Percentiles rank a stretch among this genome's conserved stretches.
Conservation (phyloP, 2,113 vertebrate genomes). For the Acrocephalus kingi region DNA sequence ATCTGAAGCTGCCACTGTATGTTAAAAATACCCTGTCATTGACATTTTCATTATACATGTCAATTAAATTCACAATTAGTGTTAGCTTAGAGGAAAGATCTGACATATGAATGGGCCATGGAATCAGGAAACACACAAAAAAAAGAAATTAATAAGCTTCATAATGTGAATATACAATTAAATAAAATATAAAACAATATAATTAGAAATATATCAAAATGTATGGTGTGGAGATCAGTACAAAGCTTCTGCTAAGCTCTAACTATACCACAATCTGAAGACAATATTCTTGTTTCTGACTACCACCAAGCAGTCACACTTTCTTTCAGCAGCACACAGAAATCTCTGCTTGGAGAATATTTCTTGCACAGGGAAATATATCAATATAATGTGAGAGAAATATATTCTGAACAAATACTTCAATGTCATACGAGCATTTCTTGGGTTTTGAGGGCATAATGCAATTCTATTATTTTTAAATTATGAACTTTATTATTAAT, state of each 20-base stretch:
- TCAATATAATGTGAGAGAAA: not conserved
- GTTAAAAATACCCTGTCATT: conserved; percentile 18
- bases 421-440: not conserved
- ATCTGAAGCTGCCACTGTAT: not conserved
- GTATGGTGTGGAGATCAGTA: not conserved
- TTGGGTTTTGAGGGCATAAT: not conserved
- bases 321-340: not conserved
- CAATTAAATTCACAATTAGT: not conserved
- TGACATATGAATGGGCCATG: not conserved
- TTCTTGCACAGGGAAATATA: not conserved
- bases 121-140: not conserved
- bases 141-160: not conserved
- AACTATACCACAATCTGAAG: not conserved
- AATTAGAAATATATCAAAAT: not conserved
- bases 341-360: not conserved
- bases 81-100: not conserved
- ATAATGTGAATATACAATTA: not conserved
- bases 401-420: not conserved
- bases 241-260: not conserved
- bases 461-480: not conserved
- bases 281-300: not conserved
- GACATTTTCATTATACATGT: not conserved
- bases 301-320: not conserved
- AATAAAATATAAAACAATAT: not conserved
- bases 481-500: not conserved